Conservation (phyloP, 2,113 vertebrate genomes). For the Neogale vison region DNA sequence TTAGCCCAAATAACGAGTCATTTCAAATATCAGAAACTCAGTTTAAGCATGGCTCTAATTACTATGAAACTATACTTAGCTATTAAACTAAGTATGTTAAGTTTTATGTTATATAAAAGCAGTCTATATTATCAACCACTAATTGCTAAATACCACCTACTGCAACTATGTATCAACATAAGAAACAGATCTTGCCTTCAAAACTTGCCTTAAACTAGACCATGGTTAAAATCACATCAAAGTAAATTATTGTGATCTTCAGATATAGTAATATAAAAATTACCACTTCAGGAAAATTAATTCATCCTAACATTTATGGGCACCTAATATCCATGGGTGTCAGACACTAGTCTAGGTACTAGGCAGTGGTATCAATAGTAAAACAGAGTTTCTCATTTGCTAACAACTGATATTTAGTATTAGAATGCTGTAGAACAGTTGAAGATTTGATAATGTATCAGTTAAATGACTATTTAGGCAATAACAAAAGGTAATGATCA, state of each 20-base stretch:
- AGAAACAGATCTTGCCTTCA: neutral
- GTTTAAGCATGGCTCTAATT: neutral
- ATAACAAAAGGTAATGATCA: neutral
- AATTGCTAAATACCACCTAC: constrained; percentile 28
- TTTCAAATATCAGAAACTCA: neutral
- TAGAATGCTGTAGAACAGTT: constrained; percentile 1
- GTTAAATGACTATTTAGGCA: neutral
- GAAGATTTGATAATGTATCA: neutral
- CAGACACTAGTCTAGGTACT: neutral
- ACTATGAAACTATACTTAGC: neutral
- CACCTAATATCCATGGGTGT: neutral
- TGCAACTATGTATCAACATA: neutral
- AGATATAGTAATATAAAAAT: neutral
- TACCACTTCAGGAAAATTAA: neutral
- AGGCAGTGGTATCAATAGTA: neutral
- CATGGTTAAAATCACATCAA: neutral
- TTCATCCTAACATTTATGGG: neutral
- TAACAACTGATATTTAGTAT: neutral
- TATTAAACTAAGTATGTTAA: neutral
- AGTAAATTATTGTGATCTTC: neutral
- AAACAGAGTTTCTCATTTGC: neutral
- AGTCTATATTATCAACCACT: neutral
- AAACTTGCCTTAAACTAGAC: neutral
- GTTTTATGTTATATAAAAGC: neutral
- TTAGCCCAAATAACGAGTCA: neutral